Percentiles rank a stretch among this genome's conserved stretches.
Evolutionary conservation across 2,888 invertebrate genomes (phyloP).

Genomic region (Himalopsyche japonica): DNA sequence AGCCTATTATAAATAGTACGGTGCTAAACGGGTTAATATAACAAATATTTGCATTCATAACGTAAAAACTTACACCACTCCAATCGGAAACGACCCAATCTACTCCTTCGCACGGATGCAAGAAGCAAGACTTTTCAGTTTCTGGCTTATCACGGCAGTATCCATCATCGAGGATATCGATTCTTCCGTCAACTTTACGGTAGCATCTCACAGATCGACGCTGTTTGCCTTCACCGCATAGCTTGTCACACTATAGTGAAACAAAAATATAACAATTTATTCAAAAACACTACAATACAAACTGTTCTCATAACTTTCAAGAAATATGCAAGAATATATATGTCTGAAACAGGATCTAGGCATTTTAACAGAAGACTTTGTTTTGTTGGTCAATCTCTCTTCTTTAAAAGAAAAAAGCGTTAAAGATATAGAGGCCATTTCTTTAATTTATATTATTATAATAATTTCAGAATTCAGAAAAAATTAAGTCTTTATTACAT

Average conservation of each 20-base stretch:
- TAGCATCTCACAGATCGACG: constrained; percentile 80
- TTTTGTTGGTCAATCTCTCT: too few relatives aligned
- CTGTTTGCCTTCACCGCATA: constrained; percentile 90
- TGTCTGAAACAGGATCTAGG: too few relatives aligned
- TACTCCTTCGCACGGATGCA: constrained; percentile 86
- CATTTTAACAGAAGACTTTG: too few relatives aligned
- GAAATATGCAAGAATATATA: too few relatives aligned
- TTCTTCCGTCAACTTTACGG: constrained; percentile 65
- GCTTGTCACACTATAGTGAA: constrained; percentile 73
- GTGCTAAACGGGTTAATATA: too few relatives aligned
- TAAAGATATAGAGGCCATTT: too few relatives aligned
- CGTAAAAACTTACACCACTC: constrained; percentile 73
- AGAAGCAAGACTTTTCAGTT: constrained; percentile 69
- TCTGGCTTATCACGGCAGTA: constrained; percentile 76
- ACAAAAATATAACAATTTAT: background rate
- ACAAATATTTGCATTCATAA: background rate
- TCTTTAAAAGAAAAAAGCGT: too few relatives aligned
- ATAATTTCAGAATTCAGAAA: too few relatives aligned
- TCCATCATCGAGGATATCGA: constrained; percentile 67
- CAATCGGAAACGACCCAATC: constrained; percentile 89
- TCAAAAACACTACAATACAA: background rate
- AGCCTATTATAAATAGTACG: too few relatives aligned
- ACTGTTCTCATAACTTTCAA: too few relatives aligned
- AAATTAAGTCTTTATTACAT: too few relatives aligned
- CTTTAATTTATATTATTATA: too few relatives aligned